These are phyloP conservation scores for Ectropis grisescens DNA, from an alignment of 1,140 invertebrate genomes.

Conservation along the genomic window DNA sequence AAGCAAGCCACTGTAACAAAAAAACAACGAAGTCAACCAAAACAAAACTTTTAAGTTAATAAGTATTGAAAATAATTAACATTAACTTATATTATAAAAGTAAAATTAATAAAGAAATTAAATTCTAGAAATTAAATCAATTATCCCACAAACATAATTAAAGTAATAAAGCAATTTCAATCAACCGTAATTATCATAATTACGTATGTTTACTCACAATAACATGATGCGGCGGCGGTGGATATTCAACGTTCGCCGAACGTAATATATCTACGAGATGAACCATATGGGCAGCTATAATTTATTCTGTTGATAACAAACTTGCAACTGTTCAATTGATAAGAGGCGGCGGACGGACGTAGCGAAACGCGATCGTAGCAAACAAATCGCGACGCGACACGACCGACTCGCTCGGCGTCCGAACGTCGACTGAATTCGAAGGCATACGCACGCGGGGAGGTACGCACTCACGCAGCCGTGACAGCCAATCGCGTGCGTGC, in stretches of 20 bases:
- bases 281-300: slow-evolving; percentile 69
- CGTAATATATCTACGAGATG: slow-evolving; percentile 71
- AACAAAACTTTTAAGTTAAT: too few species aligned
- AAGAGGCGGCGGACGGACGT: slow-evolving; percentile 17
- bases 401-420: slow-evolving; percentile 27
- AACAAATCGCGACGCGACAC: slow-evolving; percentile 20
- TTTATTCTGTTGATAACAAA: slow-evolving; percentile 49
- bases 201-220: slow-evolving; percentile 70
- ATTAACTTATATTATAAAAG: too few species aligned
- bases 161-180: too few species aligned
- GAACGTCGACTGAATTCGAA: slow-evolving; percentile 50
- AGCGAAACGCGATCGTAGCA: slow-evolving; percentile 29
- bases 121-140: too few species aligned
- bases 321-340: slow-evolving; percentile 26
- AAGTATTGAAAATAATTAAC: too few species aligned
- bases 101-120: too few species aligned
- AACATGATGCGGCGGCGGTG: slow-evolving; percentile 67
- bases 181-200: too few species aligned
- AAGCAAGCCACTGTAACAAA: too few species aligned
- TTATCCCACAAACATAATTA: too few species aligned
- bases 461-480: slow-evolving; percentile 61
- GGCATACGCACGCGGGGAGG: slow-evolving; percentile 58
- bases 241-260: slow-evolving; percentile 69
- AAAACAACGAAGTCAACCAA: too few species aligned
- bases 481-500: slow-evolving; percentile 69